Evolutionary conservation across 2,888 invertebrate species (phyloP), one percentile per base, ranked within the genome.

Genomic region (Cephus pygmeus): DNA sequence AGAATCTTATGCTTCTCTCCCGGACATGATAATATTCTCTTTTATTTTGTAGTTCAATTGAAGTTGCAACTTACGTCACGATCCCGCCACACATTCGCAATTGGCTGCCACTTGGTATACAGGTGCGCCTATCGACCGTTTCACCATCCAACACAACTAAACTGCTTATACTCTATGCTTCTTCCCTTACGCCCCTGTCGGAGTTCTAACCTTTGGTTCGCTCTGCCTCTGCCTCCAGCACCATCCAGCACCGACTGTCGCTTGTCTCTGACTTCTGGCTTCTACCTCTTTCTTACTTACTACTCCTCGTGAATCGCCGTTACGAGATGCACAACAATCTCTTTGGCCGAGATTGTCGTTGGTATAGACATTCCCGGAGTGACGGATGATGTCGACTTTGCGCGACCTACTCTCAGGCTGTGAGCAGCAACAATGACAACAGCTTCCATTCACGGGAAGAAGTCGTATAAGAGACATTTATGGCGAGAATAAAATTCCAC

Each of bases 21-120:
- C 56, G 23, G 9, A 23, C 56, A 23, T 23, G 9, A 56, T 56
- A 56, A 40, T 9, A 40, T 23, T 56, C 56, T 56, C 56, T 23
- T 56, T 56, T 23, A 56, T 23, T 23, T 56, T 56, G 23, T 23
- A 56, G 23, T 56, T 15, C 40, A 73, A 76, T 34, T 40, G 75
- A 73, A 80, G 75, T 79, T 81, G 76, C 74, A 77, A 81, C 81
- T 81, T 76, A 81, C 81, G 73, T 76, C 71, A 73, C 34, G 76
- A 56, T 77, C 79, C 79, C 80, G 76, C 77, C 73, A 77, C 80
- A 80, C 56, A 69, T 56, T 56, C 23, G 9, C 56, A 56, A 56
- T 56, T 23, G 56, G 56, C 23, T 9, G 56, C 56, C 23, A 9
- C 56, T 56, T 9, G 40, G 23, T 56, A 9, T 56, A 9, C 56